Percentiles rank a stretch among this genome's conserved stretches.
Evolutionary conservation across 2,113 vertebrate genomes (phyloP).

Genomic region (Prunella himalayana): DNA sequence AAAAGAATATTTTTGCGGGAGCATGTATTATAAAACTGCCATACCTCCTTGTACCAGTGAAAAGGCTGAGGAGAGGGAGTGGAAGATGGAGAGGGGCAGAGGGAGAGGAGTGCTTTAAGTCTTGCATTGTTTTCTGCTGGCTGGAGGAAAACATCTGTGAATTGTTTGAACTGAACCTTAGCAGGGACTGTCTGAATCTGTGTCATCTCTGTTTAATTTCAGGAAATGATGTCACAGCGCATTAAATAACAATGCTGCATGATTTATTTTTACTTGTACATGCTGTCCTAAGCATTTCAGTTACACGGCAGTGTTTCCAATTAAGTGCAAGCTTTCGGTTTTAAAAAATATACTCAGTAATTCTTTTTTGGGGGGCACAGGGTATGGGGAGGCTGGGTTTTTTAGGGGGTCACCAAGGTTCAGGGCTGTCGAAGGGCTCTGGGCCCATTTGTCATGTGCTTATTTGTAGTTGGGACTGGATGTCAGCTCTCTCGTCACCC

Average conservation of each 20-base stretch:
- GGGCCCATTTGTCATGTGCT: slow-evolving; percentile 87
- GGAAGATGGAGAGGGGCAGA: neutral
- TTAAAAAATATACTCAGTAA: slow-evolving; percentile 55
- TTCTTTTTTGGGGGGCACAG: neutral
- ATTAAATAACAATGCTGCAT: slow-evolving; percentile 74
- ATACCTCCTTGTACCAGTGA: neutral
- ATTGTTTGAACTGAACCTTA: slow-evolving; percentile 79
- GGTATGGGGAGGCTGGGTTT: slow-evolving; percentile 5
- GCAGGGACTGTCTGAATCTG: slow-evolving; percentile 70
- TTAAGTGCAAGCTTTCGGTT: slow-evolving; percentile 66
- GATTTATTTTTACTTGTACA: slow-evolving; percentile 75
- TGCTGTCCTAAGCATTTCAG: slow-evolving; percentile 73
- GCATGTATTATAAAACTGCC: slow-evolving; percentile 36
- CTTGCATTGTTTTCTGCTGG: slow-evolving; percentile 74
- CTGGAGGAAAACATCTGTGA: slow-evolving; percentile 87
- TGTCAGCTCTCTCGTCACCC: slow-evolving; percentile 78
- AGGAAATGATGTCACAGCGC: slow-evolving; percentile 80
- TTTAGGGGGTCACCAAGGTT: slow-evolving; percentile 82
- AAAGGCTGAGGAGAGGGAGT: neutral
- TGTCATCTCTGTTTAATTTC: slow-evolving; percentile 80
- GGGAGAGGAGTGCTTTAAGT: slow-evolving; percentile 31
- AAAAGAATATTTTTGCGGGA: slow-evolving; percentile 61
- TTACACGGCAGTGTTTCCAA: slow-evolving; percentile 71
- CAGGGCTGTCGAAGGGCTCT: slow-evolving; percentile 78
- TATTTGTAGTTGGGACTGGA: slow-evolving; percentile 80